Percentiles rank a stretch among this genome's conserved stretches.
These are phyloP conservation scores for Sternotherus odoratus DNA, from an alignment of 2,797 vertebrate genomes.

Conservation along the genomic window DNA sequence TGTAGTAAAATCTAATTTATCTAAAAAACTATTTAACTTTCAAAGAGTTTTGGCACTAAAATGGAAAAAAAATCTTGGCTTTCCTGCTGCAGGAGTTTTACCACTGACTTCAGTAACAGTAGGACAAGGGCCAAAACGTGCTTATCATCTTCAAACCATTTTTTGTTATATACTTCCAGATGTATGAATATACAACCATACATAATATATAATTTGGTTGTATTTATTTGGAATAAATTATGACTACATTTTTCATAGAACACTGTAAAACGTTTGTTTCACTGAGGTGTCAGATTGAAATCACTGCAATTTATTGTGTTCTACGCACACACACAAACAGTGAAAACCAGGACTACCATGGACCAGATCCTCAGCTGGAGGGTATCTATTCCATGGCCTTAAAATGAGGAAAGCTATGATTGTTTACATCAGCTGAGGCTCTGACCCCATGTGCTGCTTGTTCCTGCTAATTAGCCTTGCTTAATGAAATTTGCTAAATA, in stretches of 20 bases:
- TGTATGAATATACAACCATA: constrained; percentile 4
- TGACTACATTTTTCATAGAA: constrained; percentile 65
- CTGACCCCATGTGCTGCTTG: not conserved
- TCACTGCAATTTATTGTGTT: constrained; percentile 60
- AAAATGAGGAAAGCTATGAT: rapidly evolving
- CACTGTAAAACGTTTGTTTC: constrained; percentile 60
- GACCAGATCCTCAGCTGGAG: rapidly evolving
- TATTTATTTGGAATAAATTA: constrained; percentile 67
- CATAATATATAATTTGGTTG: constrained; percentile 68
- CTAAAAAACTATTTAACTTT: not conserved
- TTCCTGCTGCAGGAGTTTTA: constrained; percentile 64
- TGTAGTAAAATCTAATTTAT: not conserved
- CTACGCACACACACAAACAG: not conserved
- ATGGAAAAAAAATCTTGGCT: not conserved
- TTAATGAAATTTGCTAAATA: constrained; percentile 49
- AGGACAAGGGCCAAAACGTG: constrained; percentile 17
- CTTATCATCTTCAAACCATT: constrained; percentile 70
- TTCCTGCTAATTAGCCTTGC: constrained; percentile 49
- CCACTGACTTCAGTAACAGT: constrained; percentile 48
- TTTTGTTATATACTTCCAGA: constrained; percentile 64
- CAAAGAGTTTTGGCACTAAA: constrained; percentile 24
- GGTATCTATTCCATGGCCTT: not conserved
- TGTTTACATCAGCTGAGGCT: not conserved
- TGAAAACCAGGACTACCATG: not conserved
- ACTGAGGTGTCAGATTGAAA: constrained; percentile 72